These are phyloP conservation scores for Papilio demoleus DNA, from an alignment of 2,888 invertebrate genomes.

Conservation along the genomic window DNA sequence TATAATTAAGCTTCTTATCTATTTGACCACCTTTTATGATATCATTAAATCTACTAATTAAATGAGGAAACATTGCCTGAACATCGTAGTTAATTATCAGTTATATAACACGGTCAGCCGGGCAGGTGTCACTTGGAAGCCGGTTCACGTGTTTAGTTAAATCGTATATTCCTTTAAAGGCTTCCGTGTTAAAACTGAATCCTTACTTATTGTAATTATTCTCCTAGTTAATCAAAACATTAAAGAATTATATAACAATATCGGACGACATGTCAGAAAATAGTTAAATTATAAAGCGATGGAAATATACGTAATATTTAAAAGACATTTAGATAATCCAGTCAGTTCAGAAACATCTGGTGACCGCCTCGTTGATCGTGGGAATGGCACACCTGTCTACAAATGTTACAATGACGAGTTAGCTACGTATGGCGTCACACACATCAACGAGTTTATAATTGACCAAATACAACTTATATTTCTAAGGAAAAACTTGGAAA, in stretches of 20 bases:
- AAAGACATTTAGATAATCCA: conserved; percentile 20
- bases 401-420: conserved; percentile 20
- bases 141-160: conserved; percentile 61
- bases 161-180: conserved; percentile 34
- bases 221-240: too few species aligned
- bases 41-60: conserved; percentile 4
- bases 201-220: too few species aligned
- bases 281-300: neutral
- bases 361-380: conserved; percentile 54
- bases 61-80: conserved; percentile 12
- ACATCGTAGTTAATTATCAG: conserved; percentile 7
- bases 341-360: conserved; percentile 39
- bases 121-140: conserved; percentile 69
- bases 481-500: conserved; percentile 26
- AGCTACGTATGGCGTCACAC: conserved; percentile 27
- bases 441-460: conserved; percentile 36
- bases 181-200: neutral
- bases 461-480: conserved; percentile 27
- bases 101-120: conserved; percentile 50
- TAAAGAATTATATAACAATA: too few species aligned
- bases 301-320: conserved; percentile 1
- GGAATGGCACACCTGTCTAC: conserved; percentile 71
- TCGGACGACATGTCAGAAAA: neutral
- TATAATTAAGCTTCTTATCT: conserved; percentile 5
- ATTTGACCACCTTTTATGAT: conserved; percentile 18